A percentile compares a stretch with the other conserved stretches of the same genome.
phyloP scores from a whole-genome alignment of 2,888 invertebrate species.

The Eremobia ochroleuca region DNA sequence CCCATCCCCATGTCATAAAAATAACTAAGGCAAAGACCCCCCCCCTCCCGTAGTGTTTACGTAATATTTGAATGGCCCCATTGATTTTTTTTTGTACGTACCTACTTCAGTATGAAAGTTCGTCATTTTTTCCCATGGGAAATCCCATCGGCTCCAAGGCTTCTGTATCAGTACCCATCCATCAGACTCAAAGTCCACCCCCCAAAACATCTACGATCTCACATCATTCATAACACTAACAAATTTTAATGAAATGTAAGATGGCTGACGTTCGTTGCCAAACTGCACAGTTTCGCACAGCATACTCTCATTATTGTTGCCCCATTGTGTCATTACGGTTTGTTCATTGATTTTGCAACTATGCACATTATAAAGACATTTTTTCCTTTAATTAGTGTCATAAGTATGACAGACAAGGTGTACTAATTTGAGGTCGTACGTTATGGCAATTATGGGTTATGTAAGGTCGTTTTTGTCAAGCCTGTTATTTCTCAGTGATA shows the following conservation, averaged over 20 bases:
- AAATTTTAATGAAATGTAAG: conserved; percentile 39
- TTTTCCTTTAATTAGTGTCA: conserved; percentile 64
- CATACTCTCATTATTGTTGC: conserved; percentile 79
- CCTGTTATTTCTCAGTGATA: neutral
- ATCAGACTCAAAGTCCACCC: neutral
- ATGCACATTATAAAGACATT: conserved; percentile 66
- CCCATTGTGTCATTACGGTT: conserved; percentile 75
- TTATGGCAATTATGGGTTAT: conserved; percentile 26
- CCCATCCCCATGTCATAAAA: no score
- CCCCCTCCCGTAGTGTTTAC: no score
- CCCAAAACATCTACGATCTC: neutral
- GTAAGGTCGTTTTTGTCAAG: conserved; percentile 28
- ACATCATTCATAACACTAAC: conserved; percentile 11
- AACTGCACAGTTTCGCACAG: conserved; percentile 70
- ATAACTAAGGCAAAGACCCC: no score
- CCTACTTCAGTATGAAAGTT: no score
- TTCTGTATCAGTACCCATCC: neutral
- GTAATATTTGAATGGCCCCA: no score
- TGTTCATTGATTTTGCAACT: conserved; percentile 73
- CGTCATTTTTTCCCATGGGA: neutral
- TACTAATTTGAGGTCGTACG: conserved; percentile 30
- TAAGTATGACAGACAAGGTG: conserved; percentile 58
- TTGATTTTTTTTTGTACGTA: no score
- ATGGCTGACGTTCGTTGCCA: conserved; percentile 68
- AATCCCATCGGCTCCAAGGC: neutral